These are phyloP conservation scores for Microplitis demolitor DNA, from an alignment of 1,140 invertebrate species.

Conservation along the genomic window DNA sequence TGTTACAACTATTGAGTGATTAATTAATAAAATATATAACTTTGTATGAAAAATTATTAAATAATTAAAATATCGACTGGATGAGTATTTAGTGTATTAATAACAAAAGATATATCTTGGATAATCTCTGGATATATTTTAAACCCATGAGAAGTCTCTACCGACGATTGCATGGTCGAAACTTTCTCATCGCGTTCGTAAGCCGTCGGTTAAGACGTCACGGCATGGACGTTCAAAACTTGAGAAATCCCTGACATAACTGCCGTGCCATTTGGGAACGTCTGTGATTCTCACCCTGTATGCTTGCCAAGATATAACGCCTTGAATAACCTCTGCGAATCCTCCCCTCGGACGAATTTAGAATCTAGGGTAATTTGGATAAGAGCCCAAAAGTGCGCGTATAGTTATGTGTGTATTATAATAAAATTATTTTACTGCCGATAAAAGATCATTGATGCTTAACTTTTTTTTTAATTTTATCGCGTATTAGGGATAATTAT, in stretches of 20 bases:
- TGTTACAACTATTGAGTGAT: no score
- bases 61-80: neutral
- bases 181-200: conserved; percentile 30
- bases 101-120: neutral
- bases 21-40: neutral
- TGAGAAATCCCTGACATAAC: conserved; percentile 38
- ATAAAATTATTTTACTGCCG: no score
- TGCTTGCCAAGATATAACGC: conserved; percentile 43
- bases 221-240: conserved; percentile 35
- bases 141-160: conserved; percentile 25
- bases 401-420: neutral
- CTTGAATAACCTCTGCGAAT: conserved; percentile 24
- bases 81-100: conserved; percentile 5
- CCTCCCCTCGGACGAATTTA: conserved; percentile 18
- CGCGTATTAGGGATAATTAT: no score
- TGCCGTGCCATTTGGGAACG: conserved; percentile 39
- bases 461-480: no score
- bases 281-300: conserved; percentile 26
- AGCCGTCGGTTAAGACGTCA: conserved; percentile 40
- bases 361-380: conserved; percentile 26
- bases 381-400: conserved; percentile 9
- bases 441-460: no score
- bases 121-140: neutral
- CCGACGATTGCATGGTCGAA: conserved; percentile 20
- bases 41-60: neutral